Evolutionary conservation across 2,797 vertebrate species (phyloP).

Genomic region (Naso thynnoides): DNA sequence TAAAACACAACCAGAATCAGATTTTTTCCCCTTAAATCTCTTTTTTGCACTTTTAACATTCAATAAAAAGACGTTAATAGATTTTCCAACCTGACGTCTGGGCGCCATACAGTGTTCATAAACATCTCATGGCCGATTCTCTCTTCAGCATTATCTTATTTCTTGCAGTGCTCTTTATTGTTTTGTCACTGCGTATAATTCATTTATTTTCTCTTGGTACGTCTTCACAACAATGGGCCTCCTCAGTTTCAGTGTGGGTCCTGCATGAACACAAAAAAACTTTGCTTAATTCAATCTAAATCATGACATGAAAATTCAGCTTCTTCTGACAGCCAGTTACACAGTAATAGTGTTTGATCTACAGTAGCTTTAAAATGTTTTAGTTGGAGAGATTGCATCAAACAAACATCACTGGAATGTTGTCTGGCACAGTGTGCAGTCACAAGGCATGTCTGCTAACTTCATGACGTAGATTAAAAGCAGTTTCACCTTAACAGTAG

Average conservation of each 20-base stretch:
- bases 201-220: conserved; percentile 83
- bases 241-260: conserved; percentile 88
- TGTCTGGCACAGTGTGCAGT: neutral
- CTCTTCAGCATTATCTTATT: neutral
- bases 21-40: conserved; percentile 1
- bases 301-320: neutral
- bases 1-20: conserved; percentile 23
- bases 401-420: conserved; percentile 1
- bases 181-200: conserved; percentile 75
- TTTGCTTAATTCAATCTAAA: neutral
- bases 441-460: neutral
- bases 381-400: neutral
- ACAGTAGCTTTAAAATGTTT: neutral
- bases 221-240: conserved; percentile 85
- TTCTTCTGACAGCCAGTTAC: neutral
- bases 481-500: neutral
- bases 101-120: neutral
- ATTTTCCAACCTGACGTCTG: conserved; percentile 1
- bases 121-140: neutral
- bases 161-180: conserved; percentile 20
- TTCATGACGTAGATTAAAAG: neutral
- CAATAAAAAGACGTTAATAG: conserved; percentile 4
- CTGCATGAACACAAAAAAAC: conserved; percentile 60
- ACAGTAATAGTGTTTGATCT: neutral
- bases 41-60: conserved; percentile 23